Evolutionary conservation across 2,113 vertebrate genomes (phyloP), one percentile per base, ranked within the genome.

Genomic region (Charina bottae): DNA sequence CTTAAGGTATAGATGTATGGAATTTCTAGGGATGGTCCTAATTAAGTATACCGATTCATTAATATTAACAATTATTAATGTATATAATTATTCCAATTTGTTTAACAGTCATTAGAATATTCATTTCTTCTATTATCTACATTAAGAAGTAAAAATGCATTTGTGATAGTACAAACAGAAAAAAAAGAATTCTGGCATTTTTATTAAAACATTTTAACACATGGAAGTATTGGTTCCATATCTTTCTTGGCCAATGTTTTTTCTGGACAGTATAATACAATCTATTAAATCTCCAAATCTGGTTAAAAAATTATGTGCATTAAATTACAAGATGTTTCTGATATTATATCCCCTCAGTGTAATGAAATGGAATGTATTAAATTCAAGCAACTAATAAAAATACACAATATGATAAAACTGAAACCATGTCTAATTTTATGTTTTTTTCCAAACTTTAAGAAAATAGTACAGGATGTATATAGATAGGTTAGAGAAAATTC

Each of bases 161-260:
- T 90, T 94, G n/a, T 26, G 19, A 59, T 92, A 85, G 23, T 85
- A 24, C 89, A 83, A 89, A 92, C 56, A 78, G 88, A 90, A 64
- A 83, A 64, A 83, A 91, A 64, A 78, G 5, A 88, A 53, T 90
- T 91, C 62, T 92, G 54, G 90, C 11, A 85, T 94, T 93, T 90
- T 92, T 93, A 95, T 93, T 94, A 93, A 93, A 64, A 12, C 21
- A 59, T 93, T 95, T 93, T 94, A 95, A 95, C 92, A 88, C 96
- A 94, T 28, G 91, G 84, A 90, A 92, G 2, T 94, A 92, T 72
- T 78, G 92, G 23, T 86, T 93, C 64, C 68, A 89, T 94, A 96
- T 95, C 12, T 94, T 95, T 94, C 89, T 89, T 87, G 54, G 60
- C 78, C 87, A 91, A 58, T 94, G 58, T 88, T 89, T 91, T 68